Base-by-base conservation (phyloP, 1,140 invertebrate species). In the Lasioglossum baleicum region DNA sequence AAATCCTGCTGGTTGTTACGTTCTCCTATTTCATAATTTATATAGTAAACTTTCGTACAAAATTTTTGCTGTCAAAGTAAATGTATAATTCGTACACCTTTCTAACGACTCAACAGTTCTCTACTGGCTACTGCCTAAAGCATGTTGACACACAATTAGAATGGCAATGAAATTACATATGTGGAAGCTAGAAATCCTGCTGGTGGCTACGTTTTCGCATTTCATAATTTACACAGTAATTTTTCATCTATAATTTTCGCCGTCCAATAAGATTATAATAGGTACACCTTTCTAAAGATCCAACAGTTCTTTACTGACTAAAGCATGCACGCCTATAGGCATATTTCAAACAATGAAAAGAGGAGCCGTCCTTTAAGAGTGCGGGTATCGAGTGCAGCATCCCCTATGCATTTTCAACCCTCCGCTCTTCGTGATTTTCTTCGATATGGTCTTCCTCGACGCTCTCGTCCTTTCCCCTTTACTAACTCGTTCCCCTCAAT, bases 371-470 rank as follows among this genome's bases (percentile, higher is more conserved):
- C 83, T 78, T 83, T 75, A 82, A 80, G 86, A 86, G 82, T 83
- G 83, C 86, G 87, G 84, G 87, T 89, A 86, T 85, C 85, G 87
- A 90, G 90, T 90, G 90, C 89, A 61, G 58, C 90, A 89, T 90
- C 90, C 90, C 89, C 91, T 91, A 91, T 91, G 90, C 91, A 91
- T 91, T 85, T 87, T 82, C 84, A 88, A 88, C 77, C 87, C 86
- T 88, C 88, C 83, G 64, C 66, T 89, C 83, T 86, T 86, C 86
- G 83, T 79, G 44, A 58, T 81, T 58, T 68, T 79, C 35, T 74
- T 67, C 56, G 4, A 44, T 61, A 70, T 69, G 66, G 63, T 69
- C 42, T 68, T 82, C 78, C 42, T 83, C 65, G 48, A 72, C 66
- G 70, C 78, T 64, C 81, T 64, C 81, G 73, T 68, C 77, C 63